phyloP scores from a whole-genome alignment of 2,888 invertebrate genomes.

The Cataglyphis albicans region DNA sequence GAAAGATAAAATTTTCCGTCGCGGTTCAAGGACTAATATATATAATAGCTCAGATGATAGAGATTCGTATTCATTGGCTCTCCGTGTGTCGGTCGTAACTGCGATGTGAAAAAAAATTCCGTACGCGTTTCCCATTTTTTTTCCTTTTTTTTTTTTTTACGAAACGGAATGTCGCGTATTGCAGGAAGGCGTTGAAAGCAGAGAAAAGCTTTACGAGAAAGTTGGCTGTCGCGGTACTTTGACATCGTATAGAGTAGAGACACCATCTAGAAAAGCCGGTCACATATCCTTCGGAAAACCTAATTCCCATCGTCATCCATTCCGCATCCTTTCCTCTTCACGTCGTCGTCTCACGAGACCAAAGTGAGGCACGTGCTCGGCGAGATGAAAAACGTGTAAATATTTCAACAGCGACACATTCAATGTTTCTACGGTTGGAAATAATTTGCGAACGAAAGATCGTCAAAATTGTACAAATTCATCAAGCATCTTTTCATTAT shows the following conservation, averaged over 20 bases:
- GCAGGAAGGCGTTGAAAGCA: conserved; percentile 12
- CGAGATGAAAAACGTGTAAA: conserved; percentile 72
- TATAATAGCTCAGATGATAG: conserved; percentile 28
- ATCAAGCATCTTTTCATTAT: not conserved
- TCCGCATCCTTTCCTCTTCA: conserved; percentile 52
- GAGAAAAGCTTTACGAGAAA: conserved; percentile 45
- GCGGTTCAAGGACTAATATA: not conserved
- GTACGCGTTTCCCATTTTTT: not conserved
- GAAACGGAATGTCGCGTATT: conserved; percentile 8
- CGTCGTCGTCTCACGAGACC: conserved; percentile 57
- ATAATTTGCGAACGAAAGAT: conserved; percentile 35
- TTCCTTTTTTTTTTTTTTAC: conserved; percentile 6
- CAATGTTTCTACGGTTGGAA: conserved; percentile 41
- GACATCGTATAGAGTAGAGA: conserved; percentile 51
- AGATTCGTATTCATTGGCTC: conserved; percentile 10
- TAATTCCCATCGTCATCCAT: conserved; percentile 78
- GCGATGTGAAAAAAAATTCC: not conserved
- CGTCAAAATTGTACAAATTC: not conserved
- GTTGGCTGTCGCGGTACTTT: conserved; percentile 53
- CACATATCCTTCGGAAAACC: conserved; percentile 79
- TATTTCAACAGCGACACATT: conserved; percentile 79
- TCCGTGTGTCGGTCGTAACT: conserved; percentile 6
- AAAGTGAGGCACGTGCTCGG: conserved; percentile 50
- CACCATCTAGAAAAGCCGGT: conserved; percentile 63
- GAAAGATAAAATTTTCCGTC: not conserved